Evolutionary conservation across 53 echinoderm and acorn worm genomes (phyloP), one percentile per base, ranked within the genome.

Genomic region (Patiria pectinifera): DNA sequence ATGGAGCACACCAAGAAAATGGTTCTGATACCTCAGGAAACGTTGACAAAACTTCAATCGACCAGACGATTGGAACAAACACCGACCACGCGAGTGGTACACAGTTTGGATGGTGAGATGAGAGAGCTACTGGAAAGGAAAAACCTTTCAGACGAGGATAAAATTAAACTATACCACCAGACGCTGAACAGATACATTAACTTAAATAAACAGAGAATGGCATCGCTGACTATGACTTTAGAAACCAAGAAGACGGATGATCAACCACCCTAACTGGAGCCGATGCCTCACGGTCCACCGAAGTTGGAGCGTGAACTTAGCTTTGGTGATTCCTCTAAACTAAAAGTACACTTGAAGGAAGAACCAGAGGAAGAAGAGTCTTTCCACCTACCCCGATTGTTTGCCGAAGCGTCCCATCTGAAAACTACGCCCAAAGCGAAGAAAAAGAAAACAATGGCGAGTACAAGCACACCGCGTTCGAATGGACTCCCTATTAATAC

Each of bases 1-100:
- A 94, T 95, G 96, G 87, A 96, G 8, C 85, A 91, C 53, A 62
- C 95, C 8, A 95, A 95, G 85, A 97, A 97, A 91, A 92, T 94
- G 94, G 92, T 94, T 21, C 69, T 97, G 0, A 95, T 97, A 22
- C 95, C 95, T 4, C 87, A 93, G 8, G 93, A 94, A 45, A 80
- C 96, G 15, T 84, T 93, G 0, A 45, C 91, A 4, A 91, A 84
- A 47, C 59, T 96, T 11, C 92, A 97, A 5, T 91, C 94, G 80
- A 45, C 82, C 87, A 93, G 59, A 90, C 84, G 60, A 76, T 87
- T 76, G 53, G 86, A 80, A 74, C 89, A 78, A 62, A 89, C 91
- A 77, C 95, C 95, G 0, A 89, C 92, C 4, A 89, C 84, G 22
- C 82, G 92, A 23, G 92, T 84, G 9, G 79, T 91, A 15, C 76